phyloP scores from a whole-genome alignment of 2,113 vertebrate genomes.

The Stegostoma tigrinum region DNA sequence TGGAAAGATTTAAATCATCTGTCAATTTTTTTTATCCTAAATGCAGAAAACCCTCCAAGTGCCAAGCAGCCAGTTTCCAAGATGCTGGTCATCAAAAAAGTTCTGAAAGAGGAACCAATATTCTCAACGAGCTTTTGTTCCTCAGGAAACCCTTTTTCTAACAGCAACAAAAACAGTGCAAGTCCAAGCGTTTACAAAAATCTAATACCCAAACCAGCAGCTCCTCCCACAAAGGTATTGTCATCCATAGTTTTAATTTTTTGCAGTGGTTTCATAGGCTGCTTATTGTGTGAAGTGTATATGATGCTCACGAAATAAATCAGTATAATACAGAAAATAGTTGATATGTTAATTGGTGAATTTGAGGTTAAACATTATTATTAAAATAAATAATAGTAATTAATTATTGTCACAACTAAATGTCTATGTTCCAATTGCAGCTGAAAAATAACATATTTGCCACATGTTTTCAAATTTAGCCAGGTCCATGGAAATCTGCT shows the following conservation, averaged over 20 bases:
- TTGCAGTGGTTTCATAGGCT: not conserved
- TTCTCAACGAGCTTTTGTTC: slow-evolving; percentile 92
- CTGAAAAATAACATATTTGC: not conserved
- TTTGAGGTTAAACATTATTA: not conserved
- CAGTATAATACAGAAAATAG: not conserved
- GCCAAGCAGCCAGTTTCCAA: slow-evolving; percentile 93
- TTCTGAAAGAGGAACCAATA: slow-evolving; percentile 95
- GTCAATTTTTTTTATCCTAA: not conserved
- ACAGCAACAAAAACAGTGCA: slow-evolving; percentile 72
- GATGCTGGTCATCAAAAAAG: slow-evolving; percentile 99
- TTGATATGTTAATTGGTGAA: not conserved
- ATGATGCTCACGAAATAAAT: not conserved
- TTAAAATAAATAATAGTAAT: not conserved
- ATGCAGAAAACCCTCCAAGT: slow-evolving; percentile 90
- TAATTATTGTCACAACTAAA: not conserved
- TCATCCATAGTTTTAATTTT: not conserved
- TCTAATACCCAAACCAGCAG: slow-evolving; percentile 88
- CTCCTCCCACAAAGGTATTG: slow-evolving; percentile 86
- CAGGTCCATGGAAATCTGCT: slow-evolving; percentile 86
- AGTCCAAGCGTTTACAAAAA: slow-evolving; percentile 97
- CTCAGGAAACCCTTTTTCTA: slow-evolving; percentile 76
- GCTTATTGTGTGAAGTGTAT: not conserved
- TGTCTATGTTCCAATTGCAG: not conserved
- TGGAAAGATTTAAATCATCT: not conserved
- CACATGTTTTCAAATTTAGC: slow-evolving; percentile 56